Evolutionary conservation across 2,888 invertebrate genomes (phyloP).

Genomic region (Clusia tigrina): DNA sequence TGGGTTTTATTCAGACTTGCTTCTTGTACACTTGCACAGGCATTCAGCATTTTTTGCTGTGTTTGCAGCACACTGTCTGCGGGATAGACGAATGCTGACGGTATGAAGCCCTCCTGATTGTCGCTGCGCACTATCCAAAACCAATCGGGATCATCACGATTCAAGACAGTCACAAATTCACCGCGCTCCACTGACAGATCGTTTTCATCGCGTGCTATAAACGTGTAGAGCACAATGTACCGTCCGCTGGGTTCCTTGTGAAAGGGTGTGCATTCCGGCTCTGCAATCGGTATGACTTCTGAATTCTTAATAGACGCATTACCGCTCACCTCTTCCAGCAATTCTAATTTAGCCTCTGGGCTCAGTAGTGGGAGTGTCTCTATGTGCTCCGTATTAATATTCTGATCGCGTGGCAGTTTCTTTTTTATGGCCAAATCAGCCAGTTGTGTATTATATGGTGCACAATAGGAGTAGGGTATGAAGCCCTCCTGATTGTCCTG

Average conservation of each 20-base stretch:
- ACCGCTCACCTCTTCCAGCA: conserved; percentile 52
- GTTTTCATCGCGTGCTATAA: conserved; percentile 91
- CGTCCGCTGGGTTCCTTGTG: conserved; percentile 86
- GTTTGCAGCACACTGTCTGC: conserved; percentile 78
- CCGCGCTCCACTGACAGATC: conserved; percentile 93
- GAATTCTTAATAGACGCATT: conserved; percentile 56
- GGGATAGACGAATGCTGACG: conserved; percentile 92
- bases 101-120: conserved; percentile 94
- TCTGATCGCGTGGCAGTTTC: conserved; percentile 79
- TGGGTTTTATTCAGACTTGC: conserved; percentile 21
- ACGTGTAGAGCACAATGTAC: conserved; percentile 92
- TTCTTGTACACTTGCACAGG: conserved; percentile 27
- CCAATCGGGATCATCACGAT: conserved; percentile 96
- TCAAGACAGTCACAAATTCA: conserved; percentile 94
- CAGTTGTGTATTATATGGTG: conserved; percentile 78
- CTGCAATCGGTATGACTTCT: conserved; percentile 62
- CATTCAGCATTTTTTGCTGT: conserved; percentile 37
- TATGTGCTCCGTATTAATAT: conserved; percentile 26
- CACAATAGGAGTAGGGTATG: conserved; percentile 93
- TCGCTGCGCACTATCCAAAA: conserved; percentile 94
- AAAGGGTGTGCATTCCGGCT: conserved; percentile 74
- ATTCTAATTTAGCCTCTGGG: conserved; percentile 48
- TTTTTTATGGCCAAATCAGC: conserved; percentile 86
- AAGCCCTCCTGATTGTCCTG: conserved; percentile 92
- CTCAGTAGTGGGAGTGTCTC: conserved; percentile 49